Evolutionary conservation across 2,113 vertebrate species (phyloP), one percentile per base, ranked within the genome.

Genomic region (Lagopus leucura): DNA sequence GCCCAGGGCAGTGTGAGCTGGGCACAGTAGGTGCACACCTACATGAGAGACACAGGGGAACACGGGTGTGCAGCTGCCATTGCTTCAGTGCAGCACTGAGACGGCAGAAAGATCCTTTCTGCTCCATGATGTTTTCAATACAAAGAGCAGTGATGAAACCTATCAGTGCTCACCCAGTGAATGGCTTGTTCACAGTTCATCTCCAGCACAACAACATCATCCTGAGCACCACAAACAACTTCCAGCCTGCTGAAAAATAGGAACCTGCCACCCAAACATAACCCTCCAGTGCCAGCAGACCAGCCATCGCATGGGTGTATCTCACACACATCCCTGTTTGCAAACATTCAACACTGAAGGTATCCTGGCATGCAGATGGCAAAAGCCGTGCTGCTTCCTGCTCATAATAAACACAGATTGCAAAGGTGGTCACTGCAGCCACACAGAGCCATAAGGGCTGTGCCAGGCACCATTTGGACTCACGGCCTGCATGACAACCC

Each of bases 31-130:
- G 47, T 42, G 48, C 1, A 4, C 2, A 19, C 16, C 38, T 15
- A n/a, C 55, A 21, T 0, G 4, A 50, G 34, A 65, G 69, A 61
- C 61, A 27, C 0, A 0, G 4, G 34, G 20, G 30, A 58, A 50
- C 3, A 0, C 0, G 0, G 48, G 1, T 2, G 1, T 13, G 5
- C 30, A 19, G 2, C 43, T 36, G 40, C 20, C 45, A 63, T 12
- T 0, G 3, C 13, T 4, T 19, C 1, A 0, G 5, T 4, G 1
- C 0, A 22, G 45, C 8, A 22, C 54, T 5, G 52, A 47, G 71
- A 52, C 70, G 89, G 43, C 25, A 91, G 57, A 85, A 91, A 1
- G 7, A 7, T 20, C n/a, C 50, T 81, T 58, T 22, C 40, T 24
- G 76, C 81, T 11, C 50, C 61, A 67, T 16, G 43, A 48, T 11